Evolutionary conservation across 2,113 vertebrate species (phyloP), one percentile per base, ranked within the genome.

Genomic region (Bufo bufo): DNA sequence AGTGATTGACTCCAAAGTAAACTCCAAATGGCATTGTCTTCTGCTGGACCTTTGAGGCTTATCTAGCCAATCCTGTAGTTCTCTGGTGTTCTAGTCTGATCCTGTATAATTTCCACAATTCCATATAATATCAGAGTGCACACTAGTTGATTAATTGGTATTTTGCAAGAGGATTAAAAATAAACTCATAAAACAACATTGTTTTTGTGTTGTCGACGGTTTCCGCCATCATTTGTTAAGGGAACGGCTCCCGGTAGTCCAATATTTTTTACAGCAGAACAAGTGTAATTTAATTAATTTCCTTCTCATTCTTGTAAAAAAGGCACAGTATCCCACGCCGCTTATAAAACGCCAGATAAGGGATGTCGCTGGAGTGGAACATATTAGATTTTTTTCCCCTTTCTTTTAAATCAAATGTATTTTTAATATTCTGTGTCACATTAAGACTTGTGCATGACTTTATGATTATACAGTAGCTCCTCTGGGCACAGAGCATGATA

Each of bases 221-320:
- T 85, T 33, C 69, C 33, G 4, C 50, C 7, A 71, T 56, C 49
- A 75, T 75, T 74, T 74, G 50, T 33, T 59, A 4, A 43, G 71
- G 56, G 47, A 75, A 75, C 45, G 66, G 43, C 69, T 85, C 84
- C 69, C 84, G 11, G 33, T 75, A 23, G 84, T 56, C 54, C 56
- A 47, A 84, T 49, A 54, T 72, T 16, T 84, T 56, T 71, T 65
- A 84, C 50, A 23, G 66, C 23, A 43, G n/a, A 72, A 85, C 33
- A 43, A 74, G 4, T 17, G 45, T 66, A 47, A 66, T 82, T 82
- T 19, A 63, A 69, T 69, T 47, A 66, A 47, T 47, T 74, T 58
- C 17, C 69, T 56, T 74, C 54, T 74, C 19, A 52, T 84, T 77
- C 16, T 47, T 20, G 17, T 50, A 20, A 78, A 77, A 23, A n/a